These are phyloP conservation scores for Trissonchulus sp. DNA, from an alignment of 2,888 invertebrate species.

Conservation along the genomic window DNA sequence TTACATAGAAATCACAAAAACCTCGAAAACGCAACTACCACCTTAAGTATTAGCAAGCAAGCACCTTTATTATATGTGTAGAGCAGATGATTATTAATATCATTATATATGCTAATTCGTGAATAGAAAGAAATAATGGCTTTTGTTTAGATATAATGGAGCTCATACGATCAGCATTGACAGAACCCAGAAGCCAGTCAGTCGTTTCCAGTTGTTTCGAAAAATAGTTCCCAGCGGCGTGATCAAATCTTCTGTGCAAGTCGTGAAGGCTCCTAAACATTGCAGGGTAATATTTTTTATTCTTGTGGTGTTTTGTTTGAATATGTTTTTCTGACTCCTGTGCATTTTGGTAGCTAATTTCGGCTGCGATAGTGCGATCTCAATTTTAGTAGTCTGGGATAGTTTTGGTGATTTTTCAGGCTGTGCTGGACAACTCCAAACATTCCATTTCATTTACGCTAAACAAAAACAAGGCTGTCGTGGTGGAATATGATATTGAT, in stretches of 20 bases:
- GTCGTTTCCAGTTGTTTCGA: conserved; percentile 5
- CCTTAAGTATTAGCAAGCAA: no score
- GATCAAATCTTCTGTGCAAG: conserved; percentile 13
- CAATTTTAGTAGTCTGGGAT: no score
- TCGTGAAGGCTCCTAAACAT: conserved; percentile 25
- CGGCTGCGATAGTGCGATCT: no score
- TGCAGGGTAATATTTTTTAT: conserved; percentile 9
- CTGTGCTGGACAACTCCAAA: conserved; percentile 43
- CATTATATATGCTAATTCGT: no score
- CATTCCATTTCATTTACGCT: conserved; percentile 48
- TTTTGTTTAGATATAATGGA: conserved; percentile 27
- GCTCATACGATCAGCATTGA: conserved; percentile 8
- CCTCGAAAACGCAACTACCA: no score
- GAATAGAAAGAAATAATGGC: background rate
- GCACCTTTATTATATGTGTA: background rate
- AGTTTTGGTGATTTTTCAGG: conserved; percentile 39
- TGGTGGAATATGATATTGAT: conserved; percentile 94
- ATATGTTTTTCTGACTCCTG: no score
- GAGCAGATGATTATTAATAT: no score
- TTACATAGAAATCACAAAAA: no score
- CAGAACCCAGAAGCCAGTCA: background rate
- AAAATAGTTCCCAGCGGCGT: conserved; percentile 11
- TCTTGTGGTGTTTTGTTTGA: no score
- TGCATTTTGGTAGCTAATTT: no score
- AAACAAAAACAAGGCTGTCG: conserved; percentile 60